Evolutionary conservation across 2,113 vertebrate species (phyloP), one percentile per base, ranked within the genome.

Genomic region (Anolis carolinensis): DNA sequence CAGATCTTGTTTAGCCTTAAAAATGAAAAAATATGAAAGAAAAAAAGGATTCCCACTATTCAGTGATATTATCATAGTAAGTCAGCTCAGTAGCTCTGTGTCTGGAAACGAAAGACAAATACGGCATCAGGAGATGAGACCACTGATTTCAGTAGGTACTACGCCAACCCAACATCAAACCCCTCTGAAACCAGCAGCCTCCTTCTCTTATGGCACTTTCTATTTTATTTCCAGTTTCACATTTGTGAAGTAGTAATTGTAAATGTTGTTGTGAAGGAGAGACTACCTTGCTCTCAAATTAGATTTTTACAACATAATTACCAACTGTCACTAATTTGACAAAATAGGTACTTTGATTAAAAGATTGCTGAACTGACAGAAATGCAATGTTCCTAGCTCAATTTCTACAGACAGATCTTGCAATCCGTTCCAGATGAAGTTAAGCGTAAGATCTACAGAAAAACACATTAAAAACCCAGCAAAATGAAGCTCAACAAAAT

Each of bases 301-400:
- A 84, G 52, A 87, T 86, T 89, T 27, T 36, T 88, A 85, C 59
- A 89, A 85, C 36, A 83, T 86, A 92, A 84, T 73, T 89, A 91
- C 52, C 27, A 89, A 89, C 18, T 73, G 87, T 34, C 50, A 90
- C 50, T 80, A 90, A 91, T 50, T 39, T 18, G 84, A 72, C 67
- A 2, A 88, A 82, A 84, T 86, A n/a, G 67, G 68, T 85, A 59
- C 85, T 86, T 88, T 82, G 73, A 88, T 48, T 48, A 48, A 85
- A 92, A 59, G 89, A 84, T 84, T 23, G 16, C 21, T 86, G 79
- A 89, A 79, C 90, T 91, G 62, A 90, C 30, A 84, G 79, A 89
- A 90, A 90, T 86, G 32, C 34, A 80, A 44, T 85, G 30, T 88
- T 83, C 82, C 71, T 48, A 88, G 39, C 65, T 88, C 32, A 83